These are phyloP conservation scores for Aphidius colemani DNA, from an alignment of 2,888 invertebrate genomes.

Conservation along the genomic window DNA sequence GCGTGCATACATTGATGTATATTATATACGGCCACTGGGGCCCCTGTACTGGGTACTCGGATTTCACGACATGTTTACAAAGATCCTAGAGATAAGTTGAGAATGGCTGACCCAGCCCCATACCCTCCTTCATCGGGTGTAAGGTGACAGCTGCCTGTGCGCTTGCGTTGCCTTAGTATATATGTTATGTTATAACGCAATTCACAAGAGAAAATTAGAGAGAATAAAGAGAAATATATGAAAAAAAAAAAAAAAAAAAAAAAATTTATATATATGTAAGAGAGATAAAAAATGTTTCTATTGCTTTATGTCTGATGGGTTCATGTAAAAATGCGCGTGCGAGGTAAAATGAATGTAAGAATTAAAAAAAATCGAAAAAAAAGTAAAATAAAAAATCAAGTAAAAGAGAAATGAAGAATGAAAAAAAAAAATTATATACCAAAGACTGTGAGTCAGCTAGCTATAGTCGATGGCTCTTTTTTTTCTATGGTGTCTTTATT, in stretches of 20 bases:
- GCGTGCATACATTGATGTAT: background rate
- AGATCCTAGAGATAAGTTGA: slow-evolving; percentile 61
- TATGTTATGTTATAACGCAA: slow-evolving; percentile 19
- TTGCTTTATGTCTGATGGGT: background rate
- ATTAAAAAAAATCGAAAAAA: background rate
- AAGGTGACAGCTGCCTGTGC: slow-evolving; percentile 60
- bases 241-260: no score
- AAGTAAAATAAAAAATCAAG: no score
- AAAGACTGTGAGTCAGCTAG: no score
- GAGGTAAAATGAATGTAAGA: background rate
- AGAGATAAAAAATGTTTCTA: slow-evolving; percentile 2
- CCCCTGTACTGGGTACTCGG: slow-evolving; percentile 52
- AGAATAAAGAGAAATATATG: no score
- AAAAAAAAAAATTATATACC: no score
- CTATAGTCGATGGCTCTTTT: no score
- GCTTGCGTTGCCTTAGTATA: slow-evolving; percentile 45
- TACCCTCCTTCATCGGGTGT: slow-evolving; percentile 52
- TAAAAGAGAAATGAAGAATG: no score
- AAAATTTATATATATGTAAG: slow-evolving; percentile 6
- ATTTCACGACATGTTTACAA: slow-evolving; percentile 62
- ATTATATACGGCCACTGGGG: slow-evolving; percentile 50
- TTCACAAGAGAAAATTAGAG: background rate
- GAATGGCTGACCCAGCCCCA: slow-evolving; percentile 56
- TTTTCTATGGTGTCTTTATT: no score
- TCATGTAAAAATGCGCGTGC: background rate